These are phyloP conservation scores for Synodontis membranacea DNA, from an alignment of 2,113 vertebrate species.

Conservation along the genomic window DNA sequence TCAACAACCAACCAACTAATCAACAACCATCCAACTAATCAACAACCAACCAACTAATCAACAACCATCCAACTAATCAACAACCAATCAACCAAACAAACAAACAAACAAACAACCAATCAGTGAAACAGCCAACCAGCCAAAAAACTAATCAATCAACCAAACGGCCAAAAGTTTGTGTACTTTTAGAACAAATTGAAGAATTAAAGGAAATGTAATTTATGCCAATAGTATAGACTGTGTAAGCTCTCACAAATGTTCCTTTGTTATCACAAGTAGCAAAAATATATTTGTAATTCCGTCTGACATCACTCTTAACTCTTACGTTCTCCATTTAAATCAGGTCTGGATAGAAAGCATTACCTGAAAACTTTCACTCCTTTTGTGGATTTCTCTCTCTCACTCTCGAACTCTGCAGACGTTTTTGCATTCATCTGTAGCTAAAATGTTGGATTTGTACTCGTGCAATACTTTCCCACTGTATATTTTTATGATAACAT, in stretches of 20 bases:
- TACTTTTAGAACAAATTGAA: background rate
- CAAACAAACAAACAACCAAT: background rate
- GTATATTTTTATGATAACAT: background rate
- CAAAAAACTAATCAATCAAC: background rate
- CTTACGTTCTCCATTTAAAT: background rate
- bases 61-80: too few relatives aligned
- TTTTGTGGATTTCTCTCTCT: background rate
- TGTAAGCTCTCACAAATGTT: background rate
- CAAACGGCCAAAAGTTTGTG: background rate
- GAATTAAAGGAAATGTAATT: background rate
- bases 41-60: background rate
- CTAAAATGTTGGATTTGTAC: background rate
- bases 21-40: background rate
- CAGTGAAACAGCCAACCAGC: background rate
- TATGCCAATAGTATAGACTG: background rate
- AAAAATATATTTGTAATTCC: background rate
- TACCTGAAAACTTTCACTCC: background rate
- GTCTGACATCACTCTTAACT: background rate
- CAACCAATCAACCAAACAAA: background rate
- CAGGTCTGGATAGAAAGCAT: background rate
- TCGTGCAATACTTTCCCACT: background rate
- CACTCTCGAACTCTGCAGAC: background rate
- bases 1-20: background rate
- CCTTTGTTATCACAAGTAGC: background rate
- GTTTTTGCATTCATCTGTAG: background rate